phyloP scores from a whole-genome alignment of 2,113 vertebrate species.

The Illadopsis cleaveri region DNA sequence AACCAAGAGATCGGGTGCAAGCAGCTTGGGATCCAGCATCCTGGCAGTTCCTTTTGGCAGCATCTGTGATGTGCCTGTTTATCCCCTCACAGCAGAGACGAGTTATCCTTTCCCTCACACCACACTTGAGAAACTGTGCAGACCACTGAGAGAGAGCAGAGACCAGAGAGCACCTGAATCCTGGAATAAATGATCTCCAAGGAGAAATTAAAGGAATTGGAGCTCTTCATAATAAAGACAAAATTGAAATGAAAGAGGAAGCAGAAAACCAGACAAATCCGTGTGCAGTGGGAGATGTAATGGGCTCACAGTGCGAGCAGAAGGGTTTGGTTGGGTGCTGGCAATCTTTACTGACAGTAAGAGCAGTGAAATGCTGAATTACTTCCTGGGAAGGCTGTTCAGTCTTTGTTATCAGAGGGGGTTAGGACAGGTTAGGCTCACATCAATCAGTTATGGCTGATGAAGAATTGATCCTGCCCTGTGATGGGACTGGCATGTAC shows the following conservation, averaged over 20 bases:
- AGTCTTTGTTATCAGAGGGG: neutral
- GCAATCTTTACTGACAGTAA: neutral
- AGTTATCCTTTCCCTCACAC: neutral
- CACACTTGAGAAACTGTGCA: neutral
- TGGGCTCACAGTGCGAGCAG: neutral
- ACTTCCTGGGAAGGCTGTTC: neutral
- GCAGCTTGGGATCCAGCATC: accelerated
- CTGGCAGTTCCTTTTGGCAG: neutral
- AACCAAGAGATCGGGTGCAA: neutral
- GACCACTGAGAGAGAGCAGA: neutral
- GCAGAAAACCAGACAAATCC: neutral
- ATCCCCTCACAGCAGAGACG: neutral
- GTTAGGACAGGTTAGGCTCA: neutral
- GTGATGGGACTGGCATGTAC: neutral
- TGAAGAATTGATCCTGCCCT: neutral
- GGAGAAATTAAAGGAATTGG: neutral
- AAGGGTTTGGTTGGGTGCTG: neutral
- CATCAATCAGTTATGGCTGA: neutral
- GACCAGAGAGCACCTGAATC: neutral
- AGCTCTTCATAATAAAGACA: neutral
- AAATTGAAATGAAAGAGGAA: neutral
- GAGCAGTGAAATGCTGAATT: neutral
- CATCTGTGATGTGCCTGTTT: neutral
- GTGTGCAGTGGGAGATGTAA: neutral
- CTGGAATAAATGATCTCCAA: neutral